Base-by-base conservation (phyloP, 2,888 invertebrate genomes). In the Cloeon dipterum region DNA sequence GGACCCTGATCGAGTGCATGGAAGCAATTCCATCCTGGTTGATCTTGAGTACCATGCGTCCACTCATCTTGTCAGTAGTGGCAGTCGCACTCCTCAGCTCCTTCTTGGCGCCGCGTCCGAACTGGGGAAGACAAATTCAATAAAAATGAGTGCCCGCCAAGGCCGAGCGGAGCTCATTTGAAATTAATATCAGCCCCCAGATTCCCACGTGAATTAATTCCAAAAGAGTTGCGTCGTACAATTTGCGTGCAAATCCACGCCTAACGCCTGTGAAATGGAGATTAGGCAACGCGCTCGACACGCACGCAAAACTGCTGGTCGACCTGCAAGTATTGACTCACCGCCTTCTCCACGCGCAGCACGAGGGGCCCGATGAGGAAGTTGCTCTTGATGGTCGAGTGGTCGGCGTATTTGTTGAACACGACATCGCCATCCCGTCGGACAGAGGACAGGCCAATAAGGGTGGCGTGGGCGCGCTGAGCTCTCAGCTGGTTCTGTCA, bases 11-110 rank as follows among this genome's bases (percentile, higher is more conserved):
- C 25, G 79, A 75, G 54, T 82, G 79, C 39, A 85, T 57, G 11
- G 79, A 75, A 23, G 83, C 82, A n/a, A 74, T 72, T 4, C 77
- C 76, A 43, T 81, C 75, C 50, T 77, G 74, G 45, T 77, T 64
- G 32, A 85, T 74, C 46, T 74, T 65, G 43, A 85, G 61, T 48
- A 71, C 81, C 40, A 85, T 59, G 54, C 74, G 73, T 20, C 83
- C 83, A 36, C 68, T 65, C 81, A 85, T 82, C 58, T 83, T 82
- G 2, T 78, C 79, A 2, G 83, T 85, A 3, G 81, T 81, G 0
- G 83, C 83, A 1, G 82, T 83, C 2, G 85, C 85, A 45, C 79
- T 82, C 53, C 82, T 74, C 41, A 83, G 58, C 56, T 79, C 79
- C 47, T 79, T 72, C 49, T 79, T 76, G 25, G 72, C 74, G 26